Evolutionary conservation across 2,888 invertebrate species (phyloP).

Genomic region (Drosophila trichaetosa): DNA sequence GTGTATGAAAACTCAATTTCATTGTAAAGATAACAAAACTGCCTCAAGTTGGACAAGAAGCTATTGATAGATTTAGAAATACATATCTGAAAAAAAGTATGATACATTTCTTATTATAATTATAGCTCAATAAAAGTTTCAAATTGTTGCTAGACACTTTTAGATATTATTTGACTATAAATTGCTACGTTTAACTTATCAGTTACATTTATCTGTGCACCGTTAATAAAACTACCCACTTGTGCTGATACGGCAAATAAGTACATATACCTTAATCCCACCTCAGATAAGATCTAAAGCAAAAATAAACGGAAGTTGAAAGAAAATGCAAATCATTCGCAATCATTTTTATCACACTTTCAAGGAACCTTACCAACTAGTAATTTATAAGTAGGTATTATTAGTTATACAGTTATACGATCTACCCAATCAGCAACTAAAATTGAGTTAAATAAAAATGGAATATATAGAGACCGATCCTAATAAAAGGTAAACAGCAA

Average conservation of each 20-base stretch:
- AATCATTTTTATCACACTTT: background rate
- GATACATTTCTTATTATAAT: background rate
- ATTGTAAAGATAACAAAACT: background rate
- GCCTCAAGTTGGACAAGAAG: background rate
- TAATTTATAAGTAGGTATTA: background rate
- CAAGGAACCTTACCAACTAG: background rate
- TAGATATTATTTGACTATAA: background rate
- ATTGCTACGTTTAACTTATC: background rate
- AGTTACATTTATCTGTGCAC: background rate
- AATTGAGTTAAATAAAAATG: background rate
- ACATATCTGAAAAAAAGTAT: background rate
- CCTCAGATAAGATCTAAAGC: background rate
- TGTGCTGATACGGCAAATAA: background rate
- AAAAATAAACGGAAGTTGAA: background rate
- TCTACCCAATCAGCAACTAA: background rate
- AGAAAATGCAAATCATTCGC: background rate
- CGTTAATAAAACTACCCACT: background rate
- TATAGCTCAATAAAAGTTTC: background rate
- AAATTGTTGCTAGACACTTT: background rate
- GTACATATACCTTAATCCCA: background rate
- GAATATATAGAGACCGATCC: slow-evolving; percentile 40
- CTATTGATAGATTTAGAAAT: background rate
- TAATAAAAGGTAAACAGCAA: slow-evolving; percentile 18
- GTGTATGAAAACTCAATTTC: background rate
- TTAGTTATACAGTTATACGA: background rate